Conservation (phyloP, 2,888 invertebrate species). For the Drosophila picticornis region DNA sequence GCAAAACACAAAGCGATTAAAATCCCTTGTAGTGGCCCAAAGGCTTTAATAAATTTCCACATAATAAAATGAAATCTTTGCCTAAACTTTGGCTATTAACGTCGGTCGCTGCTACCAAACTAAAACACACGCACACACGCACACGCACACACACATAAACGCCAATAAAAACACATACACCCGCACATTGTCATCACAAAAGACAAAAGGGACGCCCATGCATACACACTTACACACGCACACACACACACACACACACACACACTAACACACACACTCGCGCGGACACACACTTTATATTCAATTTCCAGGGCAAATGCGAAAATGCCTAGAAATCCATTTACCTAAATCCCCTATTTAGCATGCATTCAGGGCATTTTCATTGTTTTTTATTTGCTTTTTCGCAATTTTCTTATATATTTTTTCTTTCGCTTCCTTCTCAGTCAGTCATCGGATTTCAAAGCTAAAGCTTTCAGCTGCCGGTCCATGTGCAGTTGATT, state of each 20-base stretch:
- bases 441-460: conserved; percentile 72
- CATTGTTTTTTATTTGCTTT: conserved; percentile 73
- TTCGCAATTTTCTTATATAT: conserved; percentile 40
- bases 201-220: conserved; percentile 40
- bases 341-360: conserved; percentile 83
- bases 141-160: conserved; percentile 11
- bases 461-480: conserved; percentile 52
- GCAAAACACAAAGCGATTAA: conserved; percentile 63
- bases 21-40: conserved; percentile 59
- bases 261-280: conserved; percentile 17
- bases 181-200: conserved; percentile 32
- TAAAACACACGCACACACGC: conserved; percentile 17
- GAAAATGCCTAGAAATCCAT: conserved; percentile 82
- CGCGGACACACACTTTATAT: conserved; percentile 65
- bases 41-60: conserved; percentile 78
- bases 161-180: conserved; percentile 14
- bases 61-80: conserved; percentile 80
- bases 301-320: conserved; percentile 75
- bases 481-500: conserved; percentile 54
- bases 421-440: conserved; percentile 18
- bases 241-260: conserved; percentile 35
- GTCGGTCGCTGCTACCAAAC: conserved; percentile 50
- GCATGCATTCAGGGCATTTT: conserved; percentile 81
- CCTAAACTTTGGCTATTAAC: conserved; percentile 73
- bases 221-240: conserved; percentile 20